Conservation (phyloP, 2,888 invertebrate species). For the Acleris literana region DNA sequence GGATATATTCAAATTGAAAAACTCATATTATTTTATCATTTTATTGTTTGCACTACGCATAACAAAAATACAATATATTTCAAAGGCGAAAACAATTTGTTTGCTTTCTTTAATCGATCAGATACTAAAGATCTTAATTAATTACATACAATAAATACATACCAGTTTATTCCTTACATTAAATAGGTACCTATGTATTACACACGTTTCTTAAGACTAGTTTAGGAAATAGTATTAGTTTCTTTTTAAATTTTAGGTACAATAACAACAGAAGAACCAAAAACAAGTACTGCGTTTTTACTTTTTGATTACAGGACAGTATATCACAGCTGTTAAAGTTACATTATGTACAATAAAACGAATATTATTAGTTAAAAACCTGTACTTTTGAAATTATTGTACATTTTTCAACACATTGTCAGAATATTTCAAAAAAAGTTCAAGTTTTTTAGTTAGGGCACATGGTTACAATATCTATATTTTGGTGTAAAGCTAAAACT, state of each 20-base stretch:
- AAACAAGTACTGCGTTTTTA: constrained; percentile 52
- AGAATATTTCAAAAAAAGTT: neutral
- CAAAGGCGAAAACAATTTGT: constrained; percentile 62
- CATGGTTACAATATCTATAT: constrained; percentile 64
- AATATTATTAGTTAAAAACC: constrained; percentile 38
- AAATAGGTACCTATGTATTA: constrained; percentile 63
- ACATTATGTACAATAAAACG: constrained; percentile 63
- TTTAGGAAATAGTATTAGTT: constrained; percentile 59
- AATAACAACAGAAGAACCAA: constrained; percentile 42
- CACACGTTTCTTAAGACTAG: constrained; percentile 71
- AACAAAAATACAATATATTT: constrained; percentile 48
- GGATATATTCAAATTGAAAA: neutral
- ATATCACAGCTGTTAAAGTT: constrained; percentile 80
- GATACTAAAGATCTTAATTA: constrained; percentile 52
- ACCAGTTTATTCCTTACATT: constrained; percentile 48
- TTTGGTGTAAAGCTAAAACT: constrained; percentile 81
- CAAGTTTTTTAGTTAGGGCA: constrained; percentile 52
- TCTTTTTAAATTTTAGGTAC: constrained; percentile 44
- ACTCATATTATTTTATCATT: constrained; percentile 14
- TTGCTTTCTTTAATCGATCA: constrained; percentile 56
- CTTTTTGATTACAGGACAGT: constrained; percentile 59
- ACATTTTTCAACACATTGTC: neutral
- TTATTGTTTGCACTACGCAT: constrained; percentile 36
- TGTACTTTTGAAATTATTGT: constrained; percentile 4
- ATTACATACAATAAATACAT: constrained; percentile 64